Percentiles rank a stretch among this genome's conserved stretches.
phyloP scores from a whole-genome alignment of 2,888 invertebrate species.

The Clistopyga incitator region DNA sequence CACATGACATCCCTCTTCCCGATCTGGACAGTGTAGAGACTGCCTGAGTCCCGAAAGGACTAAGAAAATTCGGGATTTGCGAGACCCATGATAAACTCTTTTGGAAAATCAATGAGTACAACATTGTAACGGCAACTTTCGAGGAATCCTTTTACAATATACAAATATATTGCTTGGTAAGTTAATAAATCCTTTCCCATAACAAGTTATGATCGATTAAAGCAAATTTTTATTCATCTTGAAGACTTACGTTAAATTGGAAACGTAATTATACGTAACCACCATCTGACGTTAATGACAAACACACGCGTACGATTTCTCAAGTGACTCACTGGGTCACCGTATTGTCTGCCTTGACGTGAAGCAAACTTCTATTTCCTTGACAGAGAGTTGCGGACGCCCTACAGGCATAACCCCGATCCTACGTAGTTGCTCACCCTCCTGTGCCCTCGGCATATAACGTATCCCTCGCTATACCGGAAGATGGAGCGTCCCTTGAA shows the following conservation, averaged over 20 bases:
- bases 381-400: constrained; percentile 66
- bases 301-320: constrained; percentile 42
- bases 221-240: neutral
- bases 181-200: too few species aligned
- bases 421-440: constrained; percentile 56
- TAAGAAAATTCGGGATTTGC: too few species aligned
- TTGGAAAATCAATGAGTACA: too few species aligned
- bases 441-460: constrained; percentile 58
- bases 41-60: too few species aligned
- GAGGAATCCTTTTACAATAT: too few species aligned
- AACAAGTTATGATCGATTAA: neutral
- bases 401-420: constrained; percentile 62
- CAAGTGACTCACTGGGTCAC: constrained; percentile 71
- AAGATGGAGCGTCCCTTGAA: constrained; percentile 71
- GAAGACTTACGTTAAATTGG: neutral
- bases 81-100: too few species aligned
- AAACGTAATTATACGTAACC: constrained; percentile 33
- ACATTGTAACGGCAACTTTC: too few species aligned
- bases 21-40: too few species aligned
- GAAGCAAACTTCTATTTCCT: constrained; percentile 71
- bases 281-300: constrained; percentile 49
- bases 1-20: too few species aligned
- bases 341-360: constrained; percentile 68
- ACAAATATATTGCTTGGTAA: too few species aligned
- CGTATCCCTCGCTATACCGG: constrained; percentile 62